Evolutionary conservation across 2,797 vertebrate species (phyloP).

Genomic region (Characodon lateralis): DNA sequence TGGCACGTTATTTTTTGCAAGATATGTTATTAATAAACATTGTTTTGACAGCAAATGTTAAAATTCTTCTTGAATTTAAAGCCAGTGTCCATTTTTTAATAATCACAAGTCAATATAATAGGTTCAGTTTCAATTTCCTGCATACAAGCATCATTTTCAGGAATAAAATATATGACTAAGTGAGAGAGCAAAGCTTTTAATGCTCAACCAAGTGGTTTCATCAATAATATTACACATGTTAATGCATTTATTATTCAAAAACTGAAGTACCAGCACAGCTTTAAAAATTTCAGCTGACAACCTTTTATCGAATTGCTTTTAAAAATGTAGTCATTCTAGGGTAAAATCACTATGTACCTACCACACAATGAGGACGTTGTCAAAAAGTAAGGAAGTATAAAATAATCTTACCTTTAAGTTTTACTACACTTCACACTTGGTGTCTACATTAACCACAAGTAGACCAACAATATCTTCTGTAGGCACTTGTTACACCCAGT

Average conservation of each 20-base stretch:
- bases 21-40: background rate
- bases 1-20: background rate
- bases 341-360: background rate
- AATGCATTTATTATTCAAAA: background rate
- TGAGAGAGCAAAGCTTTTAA: background rate
- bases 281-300: too few species aligned
- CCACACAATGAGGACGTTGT: background rate
- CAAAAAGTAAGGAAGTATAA: constrained; percentile 8
- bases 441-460: constrained; percentile 54
- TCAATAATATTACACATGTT: background rate
- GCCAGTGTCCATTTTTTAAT: background rate
- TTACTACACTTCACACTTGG: constrained; percentile 36
- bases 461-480: constrained; percentile 59
- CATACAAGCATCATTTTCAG: background rate
- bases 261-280: too few species aligned
- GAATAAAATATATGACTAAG: background rate
- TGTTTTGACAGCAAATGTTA: background rate
- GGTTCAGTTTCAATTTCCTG: background rate
- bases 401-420: constrained; percentile 56
- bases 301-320: too few species aligned
- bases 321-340: background rate
- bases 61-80: background rate
- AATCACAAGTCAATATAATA: background rate
- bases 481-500: constrained; percentile 67
- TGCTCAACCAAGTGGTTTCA: background rate